Percentiles rank a stretch among this genome's conserved stretches.
Conservation (phyloP, 1,140 invertebrate species). For the Zaprionus camerounensis region DNA sequence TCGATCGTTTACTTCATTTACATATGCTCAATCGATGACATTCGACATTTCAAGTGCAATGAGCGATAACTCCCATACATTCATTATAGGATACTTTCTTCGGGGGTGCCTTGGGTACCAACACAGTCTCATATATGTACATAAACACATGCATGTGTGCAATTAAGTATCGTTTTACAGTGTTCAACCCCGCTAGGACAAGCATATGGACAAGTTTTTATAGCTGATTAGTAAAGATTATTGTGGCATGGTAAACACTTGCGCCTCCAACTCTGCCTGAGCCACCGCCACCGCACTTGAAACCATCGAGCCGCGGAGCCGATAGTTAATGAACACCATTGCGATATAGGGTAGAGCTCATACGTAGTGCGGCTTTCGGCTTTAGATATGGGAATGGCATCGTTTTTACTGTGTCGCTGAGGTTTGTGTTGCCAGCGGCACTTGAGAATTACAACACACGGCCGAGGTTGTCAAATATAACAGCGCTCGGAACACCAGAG, state of each 20-base stretch:
- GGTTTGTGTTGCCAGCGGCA: slow-evolving; percentile 64
- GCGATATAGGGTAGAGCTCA: slow-evolving; percentile 34
- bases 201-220: slow-evolving; percentile 48
- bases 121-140: neutral
- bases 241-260: slow-evolving; percentile 70
- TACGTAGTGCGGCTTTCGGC: slow-evolving; percentile 51
- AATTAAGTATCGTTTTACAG: slow-evolving; percentile 57
- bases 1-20: slow-evolving; percentile 44
- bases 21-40: neutral
- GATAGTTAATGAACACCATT: slow-evolving; percentile 42
- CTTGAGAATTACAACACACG: slow-evolving; percentile 65
- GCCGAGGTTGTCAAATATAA: slow-evolving; percentile 68
- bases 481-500: slow-evolving; percentile 57
- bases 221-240: slow-evolving; percentile 77
- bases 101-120: neutral
- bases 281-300: slow-evolving; percentile 48
- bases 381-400: slow-evolving; percentile 32
- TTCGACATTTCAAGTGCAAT: slow-evolving; percentile 3
- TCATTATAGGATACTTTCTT: neutral
- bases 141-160: slow-evolving; percentile 41
- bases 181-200: slow-evolving; percentile 1
- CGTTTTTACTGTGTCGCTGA: slow-evolving; percentile 8
- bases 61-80: slow-evolving; percentile 3
- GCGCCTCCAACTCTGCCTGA: slow-evolving; percentile 26
- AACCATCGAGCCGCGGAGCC: slow-evolving; percentile 42